Conservation (phyloP, 2,888 invertebrate genomes). For the Tetropium fuscum region DNA sequence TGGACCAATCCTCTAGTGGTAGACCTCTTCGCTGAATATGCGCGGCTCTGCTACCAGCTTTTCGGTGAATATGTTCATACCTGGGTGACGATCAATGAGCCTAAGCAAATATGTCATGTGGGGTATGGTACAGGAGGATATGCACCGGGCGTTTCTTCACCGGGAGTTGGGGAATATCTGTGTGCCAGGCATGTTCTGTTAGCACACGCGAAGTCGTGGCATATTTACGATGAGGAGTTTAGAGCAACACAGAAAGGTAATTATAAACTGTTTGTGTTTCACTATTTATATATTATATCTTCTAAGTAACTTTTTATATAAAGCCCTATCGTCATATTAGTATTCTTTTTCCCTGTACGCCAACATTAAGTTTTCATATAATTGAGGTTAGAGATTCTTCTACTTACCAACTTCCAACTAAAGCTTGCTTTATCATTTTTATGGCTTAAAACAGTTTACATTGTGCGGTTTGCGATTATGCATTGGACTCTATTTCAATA, state of each 20-base stretch:
- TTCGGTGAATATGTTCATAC: conserved; percentile 38
- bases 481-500: no score
- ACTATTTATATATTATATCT: no score
- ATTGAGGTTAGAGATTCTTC: no score
- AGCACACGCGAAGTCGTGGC: conserved; percentile 65
- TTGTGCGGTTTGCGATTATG: no score
- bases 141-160: conserved; percentile 8
- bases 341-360: no score
- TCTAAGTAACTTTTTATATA: no score
- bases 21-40: conserved; percentile 1
- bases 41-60: neutral
- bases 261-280: no score
- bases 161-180: conserved; percentile 69
- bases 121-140: conserved; percentile 30
- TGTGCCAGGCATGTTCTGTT: conserved; percentile 66
- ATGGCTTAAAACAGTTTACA: no score
- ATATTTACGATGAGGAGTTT: conserved; percentile 68
- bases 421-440: no score
- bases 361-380: no score
- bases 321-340: no score
- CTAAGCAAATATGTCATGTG: conserved; percentile 32
- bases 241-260: conserved; percentile 51
- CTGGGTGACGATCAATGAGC: conserved; percentile 46
- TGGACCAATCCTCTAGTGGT: neutral
- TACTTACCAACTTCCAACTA: no score